Percentiles rank a stretch among this genome's conserved stretches.
Evolutionary conservation across 1,140 invertebrate species (phyloP).

Genomic region (Drosophila bipectinata): DNA sequence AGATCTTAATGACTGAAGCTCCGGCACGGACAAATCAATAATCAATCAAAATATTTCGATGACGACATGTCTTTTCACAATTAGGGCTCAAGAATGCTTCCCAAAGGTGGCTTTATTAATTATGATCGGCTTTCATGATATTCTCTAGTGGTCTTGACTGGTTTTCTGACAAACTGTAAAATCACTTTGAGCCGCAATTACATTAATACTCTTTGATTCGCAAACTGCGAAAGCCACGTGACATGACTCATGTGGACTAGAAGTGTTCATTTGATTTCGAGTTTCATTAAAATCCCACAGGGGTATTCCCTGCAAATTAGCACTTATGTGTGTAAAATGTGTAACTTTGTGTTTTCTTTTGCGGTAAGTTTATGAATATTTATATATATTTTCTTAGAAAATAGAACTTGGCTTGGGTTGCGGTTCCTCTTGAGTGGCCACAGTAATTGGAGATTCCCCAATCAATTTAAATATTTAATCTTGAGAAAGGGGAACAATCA

Average conservation of each 20-base stretch:
- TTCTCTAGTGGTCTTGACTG: conserved; percentile 15
- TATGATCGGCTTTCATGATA: conserved; percentile 4
- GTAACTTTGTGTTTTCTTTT: conserved; percentile 8
- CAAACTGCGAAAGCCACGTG: conserved; percentile 43
- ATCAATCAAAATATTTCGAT: conserved; percentile 41
- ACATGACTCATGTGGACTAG: conserved; percentile 9
- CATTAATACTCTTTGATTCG: conserved; percentile 46
- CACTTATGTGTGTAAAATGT: neutral
- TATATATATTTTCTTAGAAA: conserved; percentile 10
- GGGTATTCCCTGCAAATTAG: conserved; percentile 31
- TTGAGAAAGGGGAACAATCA: conserved; percentile 37
- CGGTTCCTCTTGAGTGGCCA: conserved; percentile 26
- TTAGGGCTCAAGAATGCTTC: conserved; percentile 9
- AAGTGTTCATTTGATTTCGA: conserved; percentile 9
- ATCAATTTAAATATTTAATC: conserved; percentile 24
- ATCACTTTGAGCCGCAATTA: conserved; percentile 43
- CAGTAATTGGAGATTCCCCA: conserved; percentile 7
- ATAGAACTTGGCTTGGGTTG: neutral
- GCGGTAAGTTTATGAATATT: conserved; percentile 38
- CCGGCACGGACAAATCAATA: neutral
- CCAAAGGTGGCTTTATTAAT: conserved; percentile 11
- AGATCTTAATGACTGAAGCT: conserved; percentile 14
- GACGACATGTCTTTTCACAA: conserved; percentile 14
- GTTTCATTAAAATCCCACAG: conserved; percentile 16
- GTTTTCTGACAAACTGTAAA: conserved; percentile 29